Conservation (phyloP, 1,140 invertebrate species). For the Papilio polyxenes region DNA sequence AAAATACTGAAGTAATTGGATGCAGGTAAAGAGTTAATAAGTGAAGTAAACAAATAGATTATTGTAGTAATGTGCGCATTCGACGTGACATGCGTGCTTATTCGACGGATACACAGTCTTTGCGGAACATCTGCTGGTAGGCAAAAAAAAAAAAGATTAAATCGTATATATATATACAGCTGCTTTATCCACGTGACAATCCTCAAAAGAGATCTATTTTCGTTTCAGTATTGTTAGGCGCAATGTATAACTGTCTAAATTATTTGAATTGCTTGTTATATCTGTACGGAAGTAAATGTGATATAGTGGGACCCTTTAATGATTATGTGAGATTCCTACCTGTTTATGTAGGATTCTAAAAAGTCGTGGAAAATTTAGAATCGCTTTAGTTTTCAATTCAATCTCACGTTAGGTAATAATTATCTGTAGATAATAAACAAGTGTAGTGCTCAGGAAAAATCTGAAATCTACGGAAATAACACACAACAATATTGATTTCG, state of each 20-base stretch:
- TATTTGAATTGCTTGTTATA: background rate
- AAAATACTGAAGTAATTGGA: conserved; percentile 6
- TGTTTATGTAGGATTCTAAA: too few relatives aligned
- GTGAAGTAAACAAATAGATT: conserved; percentile 30
- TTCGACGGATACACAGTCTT: conserved; percentile 27
- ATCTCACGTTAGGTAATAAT: background rate
- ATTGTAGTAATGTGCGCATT: conserved; percentile 22
- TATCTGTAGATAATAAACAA: background rate
- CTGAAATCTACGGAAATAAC: background rate
- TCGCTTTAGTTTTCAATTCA: background rate
- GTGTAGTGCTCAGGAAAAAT: background rate
- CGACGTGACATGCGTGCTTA: background rate
- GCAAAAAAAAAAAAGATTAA: conserved; percentile 15
- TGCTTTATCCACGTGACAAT: conserved; percentile 30
- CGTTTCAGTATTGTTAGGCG: background rate
- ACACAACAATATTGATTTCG: background rate
- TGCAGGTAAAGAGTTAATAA: conserved; percentile 6
- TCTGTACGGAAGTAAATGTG: background rate
- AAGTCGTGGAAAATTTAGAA: too few relatives aligned
- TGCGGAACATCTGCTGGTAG: conserved; percentile 34
- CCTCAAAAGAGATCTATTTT: background rate
- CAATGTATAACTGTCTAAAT: background rate
- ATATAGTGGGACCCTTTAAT: too few relatives aligned
- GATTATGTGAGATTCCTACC: too few relatives aligned
- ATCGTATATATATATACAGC: background rate